Evolutionary conservation across 2,113 vertebrate genomes (phyloP), one percentile per base, ranked within the genome.

Genomic region (Cynocephalus volans): DNA sequence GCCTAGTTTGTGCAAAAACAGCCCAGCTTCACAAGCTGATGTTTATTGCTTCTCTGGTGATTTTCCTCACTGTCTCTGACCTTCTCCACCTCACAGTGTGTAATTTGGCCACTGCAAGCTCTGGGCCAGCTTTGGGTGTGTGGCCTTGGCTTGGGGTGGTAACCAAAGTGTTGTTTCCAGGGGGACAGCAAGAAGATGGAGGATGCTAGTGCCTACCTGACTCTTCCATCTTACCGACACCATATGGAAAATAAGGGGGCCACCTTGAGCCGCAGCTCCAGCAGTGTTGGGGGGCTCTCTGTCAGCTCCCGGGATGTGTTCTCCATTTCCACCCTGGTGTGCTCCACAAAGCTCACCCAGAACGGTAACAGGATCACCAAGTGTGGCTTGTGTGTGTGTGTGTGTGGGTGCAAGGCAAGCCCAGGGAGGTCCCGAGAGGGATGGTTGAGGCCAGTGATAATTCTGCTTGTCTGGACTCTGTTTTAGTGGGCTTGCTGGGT

Each of bases 121-220:
- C 54, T 41, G 26, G 12, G 19, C 62, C 62, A 31, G 31, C 31
- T 0, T 8, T n/a, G 80, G 69, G 50, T 4, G 1, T 36, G 28
- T 45, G 12, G 19, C 28, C 13, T 65, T 36, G 15, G 24, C 72
- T 64, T 23, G 2, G 84, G 58, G 48, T 31, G 58, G 65, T 97
- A 87, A 98, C 62, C 28, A 6, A 2, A 70, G 54, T 94, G 4
- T 69, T 98, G 1, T 96, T 97, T 98, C 50, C 97, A 99, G 99
- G 99, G 99, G 36, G 99, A 99, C 98, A 99, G 99, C 98, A 99
- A 99, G 97, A 99, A 99, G 97, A 99, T 99, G 99, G 99, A 99
- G 97, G 99, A 99, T 15, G 99, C 99, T 67, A 98, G 97, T 80
- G 98, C 98, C 83, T 99, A 99, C 97, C 96, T 99, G 98, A 98